Evolutionary conservation across 2,888 invertebrate genomes (phyloP), one percentile per base, ranked within the genome.

Genomic region (Corythucha ciliata): DNA sequence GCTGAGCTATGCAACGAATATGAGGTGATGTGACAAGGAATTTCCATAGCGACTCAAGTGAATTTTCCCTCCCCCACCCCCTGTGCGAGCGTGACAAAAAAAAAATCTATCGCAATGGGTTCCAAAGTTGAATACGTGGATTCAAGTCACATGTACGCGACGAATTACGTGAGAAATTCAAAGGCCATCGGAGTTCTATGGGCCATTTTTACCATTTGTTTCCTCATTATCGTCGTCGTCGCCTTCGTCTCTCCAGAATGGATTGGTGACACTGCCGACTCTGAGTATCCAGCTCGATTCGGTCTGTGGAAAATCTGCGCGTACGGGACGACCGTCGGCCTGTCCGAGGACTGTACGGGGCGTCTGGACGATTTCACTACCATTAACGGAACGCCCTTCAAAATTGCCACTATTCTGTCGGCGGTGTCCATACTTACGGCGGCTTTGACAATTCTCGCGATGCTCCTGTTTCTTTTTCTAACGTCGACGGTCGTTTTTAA

Each of bases 141-240:
- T 70, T 85, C 87, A 62, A 82, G 86, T 61, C 89, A 90, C 71
- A 79, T 89, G 68, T 87, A 89, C 72, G 88, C 88, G 58, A 86
- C 89, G 55, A 88, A 86, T 72, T 90, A 90, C 68, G 86, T 88
- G 60, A 78, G 89, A 62, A 89, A 90, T 74, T 88, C 88, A 60
- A 89, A 88, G 73, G 94, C 94, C 44, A 90, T 97, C 58, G 93
- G 92, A 46, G 93, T 96, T 55, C 76, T 96, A 61, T 97, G 97
- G 97, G 94, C 88, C 57, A 88, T 97, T 66, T 94, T 97, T 71
- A 90, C 92, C 60, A 87, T 96, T 67, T 94, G 94, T 72, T 94
- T 91, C 69, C 90, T 91, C 58, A 92, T 97, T 65, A 91, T 98
- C 65, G 84, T 86, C 64, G 82, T 90, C 61, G 91, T 97, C 26